Evolutionary conservation across 2,113 vertebrate species (phyloP), one percentile per base, ranked within the genome.

Genomic region (Rhineura floridana): DNA sequence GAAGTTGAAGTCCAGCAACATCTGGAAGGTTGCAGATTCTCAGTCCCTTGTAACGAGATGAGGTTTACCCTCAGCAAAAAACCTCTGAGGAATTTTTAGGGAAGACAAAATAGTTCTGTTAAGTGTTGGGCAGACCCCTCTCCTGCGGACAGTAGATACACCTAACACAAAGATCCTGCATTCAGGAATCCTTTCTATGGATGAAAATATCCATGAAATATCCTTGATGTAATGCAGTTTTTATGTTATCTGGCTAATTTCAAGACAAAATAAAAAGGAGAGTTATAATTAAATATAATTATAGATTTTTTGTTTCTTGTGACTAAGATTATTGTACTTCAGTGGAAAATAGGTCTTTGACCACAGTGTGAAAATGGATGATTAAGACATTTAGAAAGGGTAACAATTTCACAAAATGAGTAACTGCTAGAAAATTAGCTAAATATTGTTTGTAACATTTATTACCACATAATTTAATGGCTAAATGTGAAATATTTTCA

Each of bases 341-440:
- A 46, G 1, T 42, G 63, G 36, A 33, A 84, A 88, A 69, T 78
- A 77, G 46, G 10, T 44, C 4, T 44, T 52, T 84, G 36, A 79
- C 52, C 42, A 39, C 25, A 48, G 28, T 72, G 25, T 72, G 44
- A 17, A 67, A 81, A 59, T 79, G 75, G 28, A 46, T 46, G 33
- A 89, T 89, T 62, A 81, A n/a, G 28, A 63, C 55, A 81, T 81
- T 46, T 36, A 46, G 52, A 63, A 81, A 75, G 50, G 36, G 42
- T 73, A 81, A 87, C 62, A 30, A 62, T 87, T 81, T 73, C 42
- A 75, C 30, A 44, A 59, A 79, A 78, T 48, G 63, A 80, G 4
- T 84, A 59, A 84, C 39, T 84, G 13, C 33, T 79, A 15, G 42
- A 70, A n/a, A 63, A 11, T 59, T 79, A 89, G 50, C 23, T 70